A percentile compares a stretch with the other conserved stretches of the same genome.
Evolutionary conservation across 2,797 vertebrate species (phyloP).

Genomic region (Microcaecilia unicolor): DNA sequence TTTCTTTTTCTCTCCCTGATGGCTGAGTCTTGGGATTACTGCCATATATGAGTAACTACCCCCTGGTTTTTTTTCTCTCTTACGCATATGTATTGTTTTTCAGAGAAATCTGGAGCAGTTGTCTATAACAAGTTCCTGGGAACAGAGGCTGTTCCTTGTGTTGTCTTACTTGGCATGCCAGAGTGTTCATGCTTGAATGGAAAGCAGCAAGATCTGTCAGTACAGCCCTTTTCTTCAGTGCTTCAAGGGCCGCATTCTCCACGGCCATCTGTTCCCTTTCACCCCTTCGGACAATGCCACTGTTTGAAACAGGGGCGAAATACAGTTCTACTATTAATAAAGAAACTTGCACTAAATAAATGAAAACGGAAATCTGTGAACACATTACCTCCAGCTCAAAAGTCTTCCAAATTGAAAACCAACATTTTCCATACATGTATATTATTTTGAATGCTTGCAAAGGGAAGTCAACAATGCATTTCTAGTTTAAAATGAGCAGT

Average conservation of each 20-base stretch:
- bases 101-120: conserved; percentile 39
- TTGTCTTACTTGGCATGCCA: conserved; percentile 48
- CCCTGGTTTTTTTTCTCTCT: not conserved
- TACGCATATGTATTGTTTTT: conserved; percentile 33
- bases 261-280: conserved; percentile 71
- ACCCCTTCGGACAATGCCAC: conserved; percentile 70
- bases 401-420: no score
- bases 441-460: no score
- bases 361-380: no score
- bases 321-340: no score
- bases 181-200: conserved; percentile 53
- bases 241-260: conserved; percentile 61
- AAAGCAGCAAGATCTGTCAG: conserved; percentile 65
- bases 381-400: no score
- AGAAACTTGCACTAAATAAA: no score
- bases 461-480: no score
- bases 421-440: no score
- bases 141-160: conserved; percentile 48
- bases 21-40: conserved; percentile 32
- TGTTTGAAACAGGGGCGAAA: conserved; percentile 52
- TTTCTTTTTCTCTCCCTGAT: conserved; percentile 3
- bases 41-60: conserved; percentile 48
- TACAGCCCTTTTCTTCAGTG: conserved; percentile 51
- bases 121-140: conserved; percentile 45
- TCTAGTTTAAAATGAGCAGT: no score